These are phyloP conservation scores for Uria aalge DNA, from an alignment of 2,113 vertebrate species.

Conservation along the genomic window DNA sequence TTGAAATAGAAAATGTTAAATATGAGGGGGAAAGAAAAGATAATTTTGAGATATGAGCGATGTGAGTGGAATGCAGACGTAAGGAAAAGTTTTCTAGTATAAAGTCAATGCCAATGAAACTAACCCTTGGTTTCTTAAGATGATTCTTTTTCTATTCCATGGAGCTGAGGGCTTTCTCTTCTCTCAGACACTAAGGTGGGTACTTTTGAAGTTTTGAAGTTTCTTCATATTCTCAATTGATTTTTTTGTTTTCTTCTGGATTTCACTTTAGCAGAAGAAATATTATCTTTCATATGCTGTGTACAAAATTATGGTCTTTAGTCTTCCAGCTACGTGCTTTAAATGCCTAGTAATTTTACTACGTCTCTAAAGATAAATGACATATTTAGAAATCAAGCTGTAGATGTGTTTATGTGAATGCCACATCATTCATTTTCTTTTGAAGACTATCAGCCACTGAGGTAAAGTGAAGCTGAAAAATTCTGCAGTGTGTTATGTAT, in stretches of 20 bases:
- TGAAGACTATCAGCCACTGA: background rate
- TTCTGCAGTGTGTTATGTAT: background rate
- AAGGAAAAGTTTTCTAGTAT: background rate
- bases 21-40: background rate
- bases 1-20: background rate
- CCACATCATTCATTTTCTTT: background rate
- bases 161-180: background rate
- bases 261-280: background rate
- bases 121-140: background rate
- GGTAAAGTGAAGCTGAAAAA: background rate
- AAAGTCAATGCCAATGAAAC: background rate
- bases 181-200: background rate
- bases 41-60: background rate
- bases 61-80: background rate
- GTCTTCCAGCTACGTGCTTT: background rate
- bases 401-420: background rate
- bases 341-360: background rate
- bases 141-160: background rate
- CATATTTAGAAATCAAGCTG: background rate
- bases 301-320: background rate
- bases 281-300: background rate
- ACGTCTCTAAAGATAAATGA: background rate
- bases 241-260: background rate
- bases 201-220: background rate
- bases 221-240: background rate